Evolutionary conservation across 2,113 vertebrate species (phyloP), one percentile per base, ranked within the genome.

Genomic region (Montifringilla adamsi): DNA sequence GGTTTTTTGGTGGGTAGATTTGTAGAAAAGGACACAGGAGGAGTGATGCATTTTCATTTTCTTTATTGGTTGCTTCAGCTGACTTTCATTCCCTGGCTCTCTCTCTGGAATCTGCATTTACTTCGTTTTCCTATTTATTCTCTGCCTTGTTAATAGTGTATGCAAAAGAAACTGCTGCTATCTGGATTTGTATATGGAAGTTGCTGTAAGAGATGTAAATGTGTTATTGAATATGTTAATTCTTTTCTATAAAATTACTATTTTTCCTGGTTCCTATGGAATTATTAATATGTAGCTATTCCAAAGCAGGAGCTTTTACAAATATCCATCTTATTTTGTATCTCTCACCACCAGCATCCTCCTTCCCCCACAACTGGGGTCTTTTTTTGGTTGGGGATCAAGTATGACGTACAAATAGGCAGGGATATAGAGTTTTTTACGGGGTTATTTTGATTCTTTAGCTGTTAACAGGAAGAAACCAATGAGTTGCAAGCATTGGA

Each of bases 331-430:
- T 30, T 46, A 11, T 5, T 30, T 37, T 44, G 7, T 10, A 23
- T 37, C 10, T 64, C 13, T 77, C 23, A 26, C 19, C 18, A n/a
- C 15, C 30, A 47, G 20, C 3, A 2, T 19, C 7, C 3, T 43
- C 19, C 17, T 58, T 50, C 8, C n/a, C 14, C 1, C 0, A 39
- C 19, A 55, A 15, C 5, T 28, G 14, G 41, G 30, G 8, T 50
- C n/a, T 39, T 77, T 58, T 58, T 35, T 13, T 10, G 5, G 4
- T 27, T 84, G 30, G 5, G 10, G 19, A 17, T 74, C 30, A 83
- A 58, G 28, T 55, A 24, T 7, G 23, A 11, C 0, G 0, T 59
- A 43, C 6, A 41, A 39, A 6, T 75, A 66, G n/a, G 9, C 31
- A 87, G 52, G 26, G 22, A 30, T 37, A 28, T 19, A 67, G 55